phyloP scores from a whole-genome alignment of 92 coral and sea anemone genomes.

The Epizoanthus ramosus region DNA sequence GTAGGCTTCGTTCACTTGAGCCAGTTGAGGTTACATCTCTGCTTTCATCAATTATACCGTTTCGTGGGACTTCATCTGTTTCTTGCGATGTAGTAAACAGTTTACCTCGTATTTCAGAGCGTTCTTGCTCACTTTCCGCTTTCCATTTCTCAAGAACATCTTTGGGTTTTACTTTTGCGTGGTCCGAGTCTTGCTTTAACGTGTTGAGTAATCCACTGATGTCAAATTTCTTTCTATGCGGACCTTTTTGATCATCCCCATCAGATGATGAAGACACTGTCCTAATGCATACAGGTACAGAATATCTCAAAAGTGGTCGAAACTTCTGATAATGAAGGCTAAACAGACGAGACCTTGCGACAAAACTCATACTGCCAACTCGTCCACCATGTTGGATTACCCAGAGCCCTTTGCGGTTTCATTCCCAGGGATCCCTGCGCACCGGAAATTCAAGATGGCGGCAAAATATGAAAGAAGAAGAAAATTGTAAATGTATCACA shows the following conservation, averaged over 20 bases:
- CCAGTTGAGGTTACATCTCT: background rate
- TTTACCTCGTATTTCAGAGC: slow-evolving; percentile 22
- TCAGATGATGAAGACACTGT: slow-evolving; percentile 19
- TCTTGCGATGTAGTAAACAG: slow-evolving; percentile 13
- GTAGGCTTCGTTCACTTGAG: background rate
- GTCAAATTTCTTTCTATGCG: slow-evolving; percentile 12
- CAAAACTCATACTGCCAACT: slow-evolving; percentile 11
- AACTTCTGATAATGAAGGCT: slow-evolving; percentile 8
- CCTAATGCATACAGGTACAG: background rate
- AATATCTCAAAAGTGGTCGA: background rate
- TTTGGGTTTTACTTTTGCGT: slow-evolving; percentile 18
- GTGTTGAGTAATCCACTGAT: slow-evolving; percentile 14
- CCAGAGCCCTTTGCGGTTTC: slow-evolving; percentile 48
- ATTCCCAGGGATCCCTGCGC: slow-evolving; percentile 60
- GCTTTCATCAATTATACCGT: background rate
- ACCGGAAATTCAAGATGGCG: slow-evolving; percentile 56
- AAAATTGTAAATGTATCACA: too few relatives aligned
- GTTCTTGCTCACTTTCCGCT: slow-evolving; percentile 27
- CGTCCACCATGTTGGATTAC: slow-evolving; percentile 80
- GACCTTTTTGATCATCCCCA: slow-evolving; percentile 8
- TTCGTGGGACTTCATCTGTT: slow-evolving; percentile 1
- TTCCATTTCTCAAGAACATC: slow-evolving; percentile 37
- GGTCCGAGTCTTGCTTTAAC: slow-evolving; percentile 26
- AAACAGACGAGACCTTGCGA: slow-evolving; percentile 31
- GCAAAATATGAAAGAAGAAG: slow-evolving; percentile 5